Evolutionary conservation across 2,797 vertebrate species (phyloP), one percentile per base, ranked within the genome.

Genomic region (Coregonus suidteri): DNA sequence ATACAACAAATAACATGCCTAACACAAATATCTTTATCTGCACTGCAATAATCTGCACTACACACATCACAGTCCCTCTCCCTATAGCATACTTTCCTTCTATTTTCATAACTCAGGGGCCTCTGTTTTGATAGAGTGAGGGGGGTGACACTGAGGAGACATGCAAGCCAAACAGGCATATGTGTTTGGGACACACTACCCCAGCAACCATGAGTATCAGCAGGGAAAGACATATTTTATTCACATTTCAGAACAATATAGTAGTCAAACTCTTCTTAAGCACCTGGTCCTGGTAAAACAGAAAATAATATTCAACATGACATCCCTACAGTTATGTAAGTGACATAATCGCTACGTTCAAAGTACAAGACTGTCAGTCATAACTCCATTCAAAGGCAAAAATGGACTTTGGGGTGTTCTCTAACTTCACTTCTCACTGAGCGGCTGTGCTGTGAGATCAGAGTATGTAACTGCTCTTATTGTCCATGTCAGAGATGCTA

Each of bases 81-180:
- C 71, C 76, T 73, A 62, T 73, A 80, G 77, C 65, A 20, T 73
- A 80, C 76, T 76, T 56, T 53, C 71, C 64, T 70, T 4, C 78
- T 87, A 82, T 90, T 89, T 87, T 86, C 78, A 86, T 78, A 87
- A 88, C 86, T 88, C 78, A 68, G 73, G 64, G 71, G 71, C 80
- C 73, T 75, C 54, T 88, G 86, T 87, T 91, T 86, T 77, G 71
- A 79, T 83, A 88, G 84, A 78, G 59, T 31, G 35, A 30, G 68
- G 54, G 66, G 69, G 47, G 34, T 30, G 20, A 31, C 67, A 25
- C 54, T 5, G 73, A 3, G 31, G 18, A 47, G 20, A 4, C 6
- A 18, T 7, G 18, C 15, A 70, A 59, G 74, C 67, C 20, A 51
- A 68, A 25, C 31, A 35, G 52, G 68, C 76, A 53, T 66, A 71